Conservation (phyloP, 2,888 invertebrate genomes). For the Tetragonisca angustula region DNA sequence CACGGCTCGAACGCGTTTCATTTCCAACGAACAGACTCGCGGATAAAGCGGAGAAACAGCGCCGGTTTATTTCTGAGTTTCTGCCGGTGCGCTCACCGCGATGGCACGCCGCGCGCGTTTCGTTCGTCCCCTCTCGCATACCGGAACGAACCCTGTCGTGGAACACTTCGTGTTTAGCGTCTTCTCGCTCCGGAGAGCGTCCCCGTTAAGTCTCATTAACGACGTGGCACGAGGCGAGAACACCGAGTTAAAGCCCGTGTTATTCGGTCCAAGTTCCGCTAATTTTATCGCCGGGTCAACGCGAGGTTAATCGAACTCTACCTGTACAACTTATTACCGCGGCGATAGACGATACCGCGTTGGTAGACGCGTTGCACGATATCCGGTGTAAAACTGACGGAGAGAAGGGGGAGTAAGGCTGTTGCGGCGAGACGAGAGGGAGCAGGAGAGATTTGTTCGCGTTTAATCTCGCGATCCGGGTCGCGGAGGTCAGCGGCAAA, state of each 20-base stretch:
- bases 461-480: constrained; percentile 61
- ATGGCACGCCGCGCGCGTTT: constrained; percentile 50
- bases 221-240: background rate
- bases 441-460: constrained; percentile 32
- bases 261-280: constrained; percentile 24
- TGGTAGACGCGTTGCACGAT: constrained; percentile 56
- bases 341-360: background rate
- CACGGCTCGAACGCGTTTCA: constrained; percentile 25
- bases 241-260: constrained; percentile 17
- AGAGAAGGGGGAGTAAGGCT: background rate
- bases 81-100: constrained; percentile 52
- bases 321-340: constrained; percentile 44
- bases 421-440: background rate
- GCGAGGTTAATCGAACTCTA: constrained; percentile 57
- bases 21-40: background rate
- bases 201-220: constrained; percentile 11
- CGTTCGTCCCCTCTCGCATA: constrained; percentile 49
- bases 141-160: constrained; percentile 57
- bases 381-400: constrained; percentile 26
- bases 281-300: constrained; percentile 26
- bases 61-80: constrained; percentile 69
- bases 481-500: constrained; percentile 53
- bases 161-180: background rate
- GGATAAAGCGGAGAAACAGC: constrained; percentile 8
- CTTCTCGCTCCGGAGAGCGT: background rate